Evolutionary conservation across 2,888 invertebrate genomes (phyloP), one percentile per base, ranked within the genome.

Genomic region (Caradrina clavipalpis): DNA sequence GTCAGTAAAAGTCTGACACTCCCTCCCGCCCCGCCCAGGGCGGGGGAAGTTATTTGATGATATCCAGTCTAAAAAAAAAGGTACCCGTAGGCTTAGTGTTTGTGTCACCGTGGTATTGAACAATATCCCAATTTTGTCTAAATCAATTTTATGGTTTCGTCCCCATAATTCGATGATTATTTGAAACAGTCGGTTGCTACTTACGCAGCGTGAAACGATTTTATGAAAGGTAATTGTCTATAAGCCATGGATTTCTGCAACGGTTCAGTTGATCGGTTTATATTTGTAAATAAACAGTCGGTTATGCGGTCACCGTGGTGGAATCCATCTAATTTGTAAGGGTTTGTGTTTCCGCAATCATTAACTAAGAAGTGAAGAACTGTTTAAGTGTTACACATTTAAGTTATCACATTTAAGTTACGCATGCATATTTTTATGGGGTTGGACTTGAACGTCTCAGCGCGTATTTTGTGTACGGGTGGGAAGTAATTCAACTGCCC

Each of bases 111-210:
- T 21, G 39, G n/a, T n/a, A 57, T 68, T 62, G 21, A 26, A 59
- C 31, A 66, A 63, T 56, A 68, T 68, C 35, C 51, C 71, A 75
- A 61, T 59, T 56, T 53, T 69, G 45, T 35, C 51, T 54, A 42
- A 59, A 83, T 78, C 78, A 81, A 87, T 88, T 88, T 87, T 80
- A 85, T 83, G 82, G 86, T 85, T 87, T 76, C 85, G 79, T 76
- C 85, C 86, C 72, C 57, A 70, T 80, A 84, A 83, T 82, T 76
- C 73, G 74, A 78, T 80, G 74, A 80, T 80, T 76, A 73, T 70
- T 76, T 73, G 72, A 84, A 82, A 72, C 70, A 69, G 64, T 68
- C 69, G 68, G 80, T 86, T 84, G 42, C 75, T 45, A 54, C 26
- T 66, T 65, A 85, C 87, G 80, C 80, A 82, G 82, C 88, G 84